Percentiles rank a stretch among this genome's conserved stretches.
phyloP scores from a whole-genome alignment of 53 echinoderm and acorn worm species.

The Hippasteria phrygiana region DNA sequence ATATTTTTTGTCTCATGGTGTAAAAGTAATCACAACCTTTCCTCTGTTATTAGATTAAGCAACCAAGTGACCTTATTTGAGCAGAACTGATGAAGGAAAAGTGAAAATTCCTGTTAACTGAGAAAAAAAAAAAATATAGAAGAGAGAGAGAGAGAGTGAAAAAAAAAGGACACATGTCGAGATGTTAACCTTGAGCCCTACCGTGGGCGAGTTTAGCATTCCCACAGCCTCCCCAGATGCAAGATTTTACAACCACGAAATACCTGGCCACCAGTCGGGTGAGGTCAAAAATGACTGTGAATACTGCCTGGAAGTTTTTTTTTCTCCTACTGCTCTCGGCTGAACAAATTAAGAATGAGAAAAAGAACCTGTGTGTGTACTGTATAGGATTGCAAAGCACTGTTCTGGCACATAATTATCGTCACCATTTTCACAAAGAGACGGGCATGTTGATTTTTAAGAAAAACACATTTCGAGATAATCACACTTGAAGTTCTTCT shows the following conservation, averaged over 20 bases:
- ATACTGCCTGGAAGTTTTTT: not conserved
- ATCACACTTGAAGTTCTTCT: too few relatives aligned
- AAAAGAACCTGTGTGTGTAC: too few relatives aligned
- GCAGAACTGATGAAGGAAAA: not conserved
- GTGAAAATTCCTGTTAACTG: too few relatives aligned
- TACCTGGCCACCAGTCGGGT: constrained; percentile 19
- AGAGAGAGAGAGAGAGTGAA: not conserved
- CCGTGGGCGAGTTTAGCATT: not conserved
- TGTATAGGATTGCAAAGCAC: too few relatives aligned
- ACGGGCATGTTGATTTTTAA: too few relatives aligned
- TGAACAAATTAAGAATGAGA: not conserved
- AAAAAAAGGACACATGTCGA: not conserved
- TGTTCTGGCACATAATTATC: too few relatives aligned
- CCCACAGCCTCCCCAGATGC: too few relatives aligned
- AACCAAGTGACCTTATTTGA: constrained; percentile 7
- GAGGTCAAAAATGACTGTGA: constrained; percentile 12
- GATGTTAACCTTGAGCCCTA: not conserved
- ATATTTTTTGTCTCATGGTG: too few relatives aligned
- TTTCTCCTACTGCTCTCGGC: not conserved
- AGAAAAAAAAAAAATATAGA: not conserved
- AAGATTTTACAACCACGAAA: not conserved
- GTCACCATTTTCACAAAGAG: too few relatives aligned
- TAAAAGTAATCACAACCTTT: too few relatives aligned
- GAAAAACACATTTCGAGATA: too few relatives aligned
- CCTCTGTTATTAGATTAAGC: too few relatives aligned